Percentiles rank a stretch among this genome's conserved stretches.
These are phyloP conservation scores for Spongia lamella DNA, from an alignment of 37 sponge, comb jelly and placozoan genomes.

Conservation along the genomic window DNA sequence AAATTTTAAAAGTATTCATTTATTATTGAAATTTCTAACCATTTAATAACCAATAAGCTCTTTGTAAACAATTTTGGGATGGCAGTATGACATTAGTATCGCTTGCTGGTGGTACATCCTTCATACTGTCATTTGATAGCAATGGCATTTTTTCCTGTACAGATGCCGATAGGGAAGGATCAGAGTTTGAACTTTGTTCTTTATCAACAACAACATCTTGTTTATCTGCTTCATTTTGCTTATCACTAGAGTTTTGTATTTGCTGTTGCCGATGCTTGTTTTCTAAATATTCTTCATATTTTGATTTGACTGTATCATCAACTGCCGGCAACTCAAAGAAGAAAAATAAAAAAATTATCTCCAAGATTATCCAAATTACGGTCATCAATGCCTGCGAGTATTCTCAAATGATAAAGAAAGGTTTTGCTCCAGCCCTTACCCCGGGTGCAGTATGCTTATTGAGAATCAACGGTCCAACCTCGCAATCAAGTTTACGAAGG, in stretches of 20 bases:
- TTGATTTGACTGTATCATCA: background rate
- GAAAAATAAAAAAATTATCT: conserved; percentile 60
- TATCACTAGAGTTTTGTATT: too few relatives aligned
- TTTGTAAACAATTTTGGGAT: background rate
- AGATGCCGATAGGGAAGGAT: background rate
- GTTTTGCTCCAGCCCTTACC: conserved; percentile 48
- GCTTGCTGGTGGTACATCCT: background rate
- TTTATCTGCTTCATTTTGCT: too few relatives aligned
- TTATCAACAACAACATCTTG: too few relatives aligned
- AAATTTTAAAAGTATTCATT: background rate
- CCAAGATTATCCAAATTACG: conserved; percentile 56
- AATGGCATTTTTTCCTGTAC: background rate
- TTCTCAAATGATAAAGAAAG: background rate
- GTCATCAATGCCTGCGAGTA: conserved; percentile 60
- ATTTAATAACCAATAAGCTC: too few relatives aligned
- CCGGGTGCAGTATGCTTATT: conserved; percentile 69
- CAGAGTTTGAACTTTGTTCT: too few relatives aligned
- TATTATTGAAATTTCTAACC: too few relatives aligned
- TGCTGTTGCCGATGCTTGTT: too few relatives aligned
- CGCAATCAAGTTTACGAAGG: conserved; percentile 47
- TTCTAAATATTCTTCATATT: background rate
- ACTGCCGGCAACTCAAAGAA: conserved; percentile 63
- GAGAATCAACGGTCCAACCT: conserved; percentile 78
- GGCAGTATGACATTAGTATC: background rate
- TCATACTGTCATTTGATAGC: background rate